These are phyloP conservation scores for Cristatella mucedo DNA, from an alignment of 2,888 invertebrate species.

Conservation along the genomic window DNA sequence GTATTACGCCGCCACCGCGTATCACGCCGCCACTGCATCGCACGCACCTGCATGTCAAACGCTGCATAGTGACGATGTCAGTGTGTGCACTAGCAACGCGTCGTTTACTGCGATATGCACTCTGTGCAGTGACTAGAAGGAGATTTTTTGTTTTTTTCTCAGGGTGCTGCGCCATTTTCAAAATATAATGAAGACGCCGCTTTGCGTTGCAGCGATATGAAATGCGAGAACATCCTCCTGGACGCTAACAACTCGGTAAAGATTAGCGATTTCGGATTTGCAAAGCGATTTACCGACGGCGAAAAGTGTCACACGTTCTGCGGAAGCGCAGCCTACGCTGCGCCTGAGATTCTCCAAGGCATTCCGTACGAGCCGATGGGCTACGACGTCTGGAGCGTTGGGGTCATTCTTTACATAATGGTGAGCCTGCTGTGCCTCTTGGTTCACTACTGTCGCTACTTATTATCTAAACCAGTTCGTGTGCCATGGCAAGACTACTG, in stretches of 20 bases:
- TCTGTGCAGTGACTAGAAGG: no score
- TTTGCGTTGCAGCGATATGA: conserved; percentile 52
- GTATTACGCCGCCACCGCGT: no score
- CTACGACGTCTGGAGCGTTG: conserved; percentile 64
- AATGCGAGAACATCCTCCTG: conserved; percentile 59
- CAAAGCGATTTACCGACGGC: conserved; percentile 43
- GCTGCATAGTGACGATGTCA: no score
- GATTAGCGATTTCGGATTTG: conserved; percentile 83
- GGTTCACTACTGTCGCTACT: neutral
- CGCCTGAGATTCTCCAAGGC: conserved; percentile 69
- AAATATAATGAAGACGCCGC: no score
- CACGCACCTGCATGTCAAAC: no score
- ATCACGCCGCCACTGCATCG: no score
- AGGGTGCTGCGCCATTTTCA: no score
- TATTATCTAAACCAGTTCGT: neutral
- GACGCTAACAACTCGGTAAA: conserved; percentile 54
- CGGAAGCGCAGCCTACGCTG: conserved; percentile 64
- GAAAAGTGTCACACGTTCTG: conserved; percentile 35
- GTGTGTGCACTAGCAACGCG: no score
- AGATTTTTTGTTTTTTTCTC: no score
- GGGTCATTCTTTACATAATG: conserved; percentile 59
- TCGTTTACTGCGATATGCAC: no score
- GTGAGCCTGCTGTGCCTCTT: conserved; percentile 18
- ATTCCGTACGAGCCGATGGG: conserved; percentile 39
- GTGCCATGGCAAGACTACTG: neutral